These are phyloP conservation scores for Apamea monoglypha DNA, from an alignment of 2,888 invertebrate genomes.

Conservation along the genomic window DNA sequence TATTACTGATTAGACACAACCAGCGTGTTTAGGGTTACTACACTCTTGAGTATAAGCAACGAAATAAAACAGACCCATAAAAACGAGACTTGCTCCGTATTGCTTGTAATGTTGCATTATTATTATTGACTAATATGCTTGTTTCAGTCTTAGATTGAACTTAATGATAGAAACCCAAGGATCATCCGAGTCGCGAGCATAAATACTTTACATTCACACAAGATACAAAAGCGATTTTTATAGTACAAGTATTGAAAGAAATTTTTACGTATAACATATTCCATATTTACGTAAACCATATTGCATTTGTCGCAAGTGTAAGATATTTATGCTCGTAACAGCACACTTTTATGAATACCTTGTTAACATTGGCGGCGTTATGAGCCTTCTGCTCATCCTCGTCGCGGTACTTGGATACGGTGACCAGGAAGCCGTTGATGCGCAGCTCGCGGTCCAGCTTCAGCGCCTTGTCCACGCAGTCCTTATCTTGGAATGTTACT, in stretches of 20 bases:
- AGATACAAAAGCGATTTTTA: neutral
- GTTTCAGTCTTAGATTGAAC: neutral
- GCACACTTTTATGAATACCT: conserved; percentile 71
- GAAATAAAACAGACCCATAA: neutral
- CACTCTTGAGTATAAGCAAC: neutral
- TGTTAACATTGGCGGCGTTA: conserved; percentile 81
- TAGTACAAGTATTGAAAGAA: neutral
- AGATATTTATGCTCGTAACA: neutral
- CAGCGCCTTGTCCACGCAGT: conserved; percentile 85
- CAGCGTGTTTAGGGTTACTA: neutral
- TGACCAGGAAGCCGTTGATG: conserved; percentile 88
- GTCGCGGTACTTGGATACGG: conserved; percentile 88
- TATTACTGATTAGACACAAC: neutral
- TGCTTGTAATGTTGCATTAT: neutral
- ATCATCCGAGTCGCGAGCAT: neutral
- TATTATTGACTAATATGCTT: neutral
- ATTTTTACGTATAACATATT: neutral
- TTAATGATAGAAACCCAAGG: neutral
- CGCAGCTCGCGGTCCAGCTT: conserved; percentile 89
- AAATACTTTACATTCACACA: neutral
- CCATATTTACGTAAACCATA: neutral
- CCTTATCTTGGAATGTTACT: conserved; percentile 87
- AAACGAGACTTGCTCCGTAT: neutral
- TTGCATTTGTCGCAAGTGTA: neutral
- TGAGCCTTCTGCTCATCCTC: conserved; percentile 88